Evolutionary conservation across 2,797 vertebrate species (phyloP).

Genomic region (Danionella dracula): DNA sequence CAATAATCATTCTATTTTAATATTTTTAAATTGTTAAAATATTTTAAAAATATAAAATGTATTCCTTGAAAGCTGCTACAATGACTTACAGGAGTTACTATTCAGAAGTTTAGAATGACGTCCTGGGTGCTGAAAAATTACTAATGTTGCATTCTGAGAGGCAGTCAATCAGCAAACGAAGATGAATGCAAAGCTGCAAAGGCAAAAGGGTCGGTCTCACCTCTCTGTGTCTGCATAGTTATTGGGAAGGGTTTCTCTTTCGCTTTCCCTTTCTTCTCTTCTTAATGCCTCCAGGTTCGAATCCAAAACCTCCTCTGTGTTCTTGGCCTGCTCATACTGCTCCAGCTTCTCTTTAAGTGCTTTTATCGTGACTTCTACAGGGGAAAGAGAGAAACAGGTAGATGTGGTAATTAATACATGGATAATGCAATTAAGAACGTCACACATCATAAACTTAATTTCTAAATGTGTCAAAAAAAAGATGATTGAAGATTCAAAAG

Average conservation of each 20-base stretch:
- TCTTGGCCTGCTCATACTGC: slow-evolving; percentile 82
- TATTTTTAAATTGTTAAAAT: too few species aligned
- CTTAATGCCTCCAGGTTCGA: slow-evolving; percentile 59
- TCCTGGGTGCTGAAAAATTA: too few species aligned
- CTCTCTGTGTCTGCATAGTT: slow-evolving; percentile 82
- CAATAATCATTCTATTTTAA: too few species aligned
- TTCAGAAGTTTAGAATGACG: too few species aligned
- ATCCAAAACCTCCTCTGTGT: slow-evolving; percentile 76
- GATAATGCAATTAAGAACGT: neutral
- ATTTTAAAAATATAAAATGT: too few species aligned
- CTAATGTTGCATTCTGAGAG: too few species aligned
- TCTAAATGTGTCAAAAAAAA: too few species aligned
- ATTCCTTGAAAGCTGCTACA: too few species aligned
- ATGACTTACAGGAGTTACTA: too few species aligned
- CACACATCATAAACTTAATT: too few species aligned
- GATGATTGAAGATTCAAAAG: neutral
- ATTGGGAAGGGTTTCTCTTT: slow-evolving; percentile 77
- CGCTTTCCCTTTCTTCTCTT: slow-evolving; percentile 64
- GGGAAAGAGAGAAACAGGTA: slow-evolving; percentile 45
- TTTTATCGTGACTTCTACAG: slow-evolving; percentile 85
- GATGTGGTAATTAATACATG: slow-evolving; percentile 11
- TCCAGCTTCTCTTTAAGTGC: slow-evolving; percentile 87
- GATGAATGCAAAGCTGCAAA: neutral
- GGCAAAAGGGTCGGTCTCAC: slow-evolving; percentile 54
- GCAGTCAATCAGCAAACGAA: neutral